Evolutionary conservation across 2,888 invertebrate species (phyloP).

Genomic region (Ceraclea dissimilis): DNA sequence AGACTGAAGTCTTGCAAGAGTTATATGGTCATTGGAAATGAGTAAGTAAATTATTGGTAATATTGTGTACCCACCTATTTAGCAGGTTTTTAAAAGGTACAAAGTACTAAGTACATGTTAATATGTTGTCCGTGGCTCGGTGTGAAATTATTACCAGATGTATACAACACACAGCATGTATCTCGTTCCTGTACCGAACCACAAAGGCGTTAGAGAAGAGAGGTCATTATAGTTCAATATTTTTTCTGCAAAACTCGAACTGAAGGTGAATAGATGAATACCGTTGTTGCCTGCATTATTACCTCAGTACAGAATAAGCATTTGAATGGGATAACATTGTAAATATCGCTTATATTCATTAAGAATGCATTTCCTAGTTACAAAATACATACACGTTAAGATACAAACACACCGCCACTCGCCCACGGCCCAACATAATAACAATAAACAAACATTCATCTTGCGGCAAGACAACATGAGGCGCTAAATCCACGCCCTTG

Average conservation of each 20-base stretch:
- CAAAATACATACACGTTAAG: background rate
- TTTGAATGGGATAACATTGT: background rate
- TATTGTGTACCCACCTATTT: too few relatives aligned
- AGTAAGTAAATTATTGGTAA: too few relatives aligned
- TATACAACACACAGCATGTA: background rate
- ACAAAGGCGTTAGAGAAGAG: background rate
- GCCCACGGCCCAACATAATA: conserved; percentile 5
- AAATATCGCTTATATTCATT: background rate
- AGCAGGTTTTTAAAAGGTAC: too few relatives aligned
- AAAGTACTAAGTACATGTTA: too few relatives aligned
- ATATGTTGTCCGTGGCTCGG: too few relatives aligned
- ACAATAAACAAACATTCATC: conserved; percentile 17
- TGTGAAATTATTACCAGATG: too few relatives aligned
- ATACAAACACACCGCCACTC: conserved; percentile 2
- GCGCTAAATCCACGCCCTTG: conserved; percentile 17
- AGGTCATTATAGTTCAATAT: background rate
- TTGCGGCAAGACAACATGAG: conserved; percentile 8
- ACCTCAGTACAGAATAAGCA: background rate
- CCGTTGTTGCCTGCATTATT: background rate
- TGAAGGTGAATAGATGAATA: background rate
- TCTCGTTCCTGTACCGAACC: background rate
- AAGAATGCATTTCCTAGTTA: conserved; percentile 5
- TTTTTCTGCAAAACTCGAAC: background rate
- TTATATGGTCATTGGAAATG: too few relatives aligned
- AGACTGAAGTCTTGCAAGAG: too few relatives aligned